Evolutionary conservation across 2,797 vertebrate species (phyloP), one percentile per base, ranked within the genome.

Genomic region (Anas capensis): DNA sequence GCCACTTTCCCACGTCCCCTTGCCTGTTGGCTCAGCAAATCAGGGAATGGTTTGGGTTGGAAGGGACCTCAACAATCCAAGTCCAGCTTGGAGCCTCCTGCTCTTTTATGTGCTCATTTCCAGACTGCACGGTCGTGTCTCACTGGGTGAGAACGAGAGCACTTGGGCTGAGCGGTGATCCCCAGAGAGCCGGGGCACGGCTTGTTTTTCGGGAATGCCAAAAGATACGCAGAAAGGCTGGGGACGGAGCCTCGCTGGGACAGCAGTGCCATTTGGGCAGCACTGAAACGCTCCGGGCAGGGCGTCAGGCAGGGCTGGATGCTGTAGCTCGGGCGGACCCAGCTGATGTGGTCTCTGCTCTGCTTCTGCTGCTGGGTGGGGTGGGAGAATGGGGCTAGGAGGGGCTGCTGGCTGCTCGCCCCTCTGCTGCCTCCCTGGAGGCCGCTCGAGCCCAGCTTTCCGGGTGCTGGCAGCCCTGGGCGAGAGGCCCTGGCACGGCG

Each of bases 81-180:
- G 23, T 13, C 20, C 46, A 23, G 46, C 46, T 51, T 54, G 71
- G 18, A 69, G 8, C 48, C n/a, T 76, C 54, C 31, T 7, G 2
- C 18, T 79, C 2, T 11, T 88, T 48, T 20, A 20, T 44, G 11
- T 0, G 2, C 14, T n/a, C 40, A 11, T n/a, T 44, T 75, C 56
- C 64, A 76, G 17, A 11, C n/a, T 36, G 11, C 14, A 11, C 1
- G 6, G 29, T 51, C 40, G 7, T 38, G 57, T 58, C 26, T 73
- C 3, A 0, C 0, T 68, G 54, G 49, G 14, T n/a, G n/a, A 19
- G 42, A 77, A 26, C 17, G 31, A 82, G 36, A 44, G 54, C 23
- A 4, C 0, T 0, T 23, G 31, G 48, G n/a, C 13, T 29, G 46
- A 56, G 56, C 16, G 0, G 2, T 75, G 48, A 11, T 9, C 16